Evolutionary conservation across 2,888 invertebrate genomes (phyloP).

Genomic region (Acleris holmiana): DNA sequence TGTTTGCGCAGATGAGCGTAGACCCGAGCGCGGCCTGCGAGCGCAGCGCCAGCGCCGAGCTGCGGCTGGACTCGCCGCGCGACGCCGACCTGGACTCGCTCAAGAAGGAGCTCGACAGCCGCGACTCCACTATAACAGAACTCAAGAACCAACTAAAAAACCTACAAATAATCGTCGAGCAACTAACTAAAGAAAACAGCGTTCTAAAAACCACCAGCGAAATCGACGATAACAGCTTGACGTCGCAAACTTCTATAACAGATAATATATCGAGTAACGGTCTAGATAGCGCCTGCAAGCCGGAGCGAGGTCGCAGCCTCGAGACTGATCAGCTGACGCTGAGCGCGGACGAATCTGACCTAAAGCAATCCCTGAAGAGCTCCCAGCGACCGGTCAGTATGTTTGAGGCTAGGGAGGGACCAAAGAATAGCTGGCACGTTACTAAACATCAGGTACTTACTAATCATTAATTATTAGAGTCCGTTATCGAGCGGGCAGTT

Average conservation of each 20-base stretch:
- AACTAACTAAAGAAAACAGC: constrained; percentile 91
- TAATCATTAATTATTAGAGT: constrained; percentile 74
- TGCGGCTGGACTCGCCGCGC: constrained; percentile 44
- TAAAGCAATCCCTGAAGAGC: constrained; percentile 66
- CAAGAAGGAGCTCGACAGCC: constrained; percentile 84
- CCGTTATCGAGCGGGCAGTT: too few relatives aligned
- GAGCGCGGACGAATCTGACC: constrained; percentile 79
- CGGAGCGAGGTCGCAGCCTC: constrained; percentile 73
- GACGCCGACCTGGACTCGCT: constrained; percentile 63
- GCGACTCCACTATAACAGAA: constrained; percentile 87
- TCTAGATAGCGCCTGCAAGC: constrained; percentile 52
- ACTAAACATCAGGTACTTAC: constrained; percentile 85
- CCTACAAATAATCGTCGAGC: constrained; percentile 88
- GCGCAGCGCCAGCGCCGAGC: constrained; percentile 46
- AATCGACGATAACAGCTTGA: constrained; percentile 72
- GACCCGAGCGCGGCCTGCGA: constrained; percentile 58
- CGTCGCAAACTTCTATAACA: constrained; percentile 69
- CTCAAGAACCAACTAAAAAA: constrained; percentile 86
- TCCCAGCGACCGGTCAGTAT: constrained; percentile 92
- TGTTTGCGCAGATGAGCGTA: constrained; percentile 54
- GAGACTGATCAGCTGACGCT: constrained; percentile 68
- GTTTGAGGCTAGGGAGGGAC: constrained; percentile 93
- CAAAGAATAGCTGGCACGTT: constrained; percentile 85
- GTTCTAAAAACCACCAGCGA: constrained; percentile 86
- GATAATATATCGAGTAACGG: constrained; percentile 57